These are phyloP conservation scores for Slavum lentiscoides DNA, from an alignment of 2,888 invertebrate genomes.

Conservation along the genomic window DNA sequence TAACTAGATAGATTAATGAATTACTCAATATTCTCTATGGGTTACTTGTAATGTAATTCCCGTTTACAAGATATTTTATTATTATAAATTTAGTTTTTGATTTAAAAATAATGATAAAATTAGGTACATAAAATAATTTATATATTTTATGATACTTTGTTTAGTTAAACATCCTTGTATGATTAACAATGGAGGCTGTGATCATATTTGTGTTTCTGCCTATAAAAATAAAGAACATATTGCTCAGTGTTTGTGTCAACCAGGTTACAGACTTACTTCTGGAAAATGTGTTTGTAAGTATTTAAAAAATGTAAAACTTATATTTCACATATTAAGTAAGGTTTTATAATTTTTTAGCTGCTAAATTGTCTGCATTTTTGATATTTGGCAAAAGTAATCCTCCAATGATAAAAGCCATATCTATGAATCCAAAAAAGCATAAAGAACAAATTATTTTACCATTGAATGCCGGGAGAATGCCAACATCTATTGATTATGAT, in stretches of 20 bases:
- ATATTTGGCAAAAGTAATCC: constrained; percentile 70
- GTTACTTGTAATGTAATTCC: too few relatives aligned
- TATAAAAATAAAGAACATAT: constrained; percentile 60
- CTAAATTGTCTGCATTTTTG: constrained; percentile 66
- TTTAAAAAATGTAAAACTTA: constrained; percentile 12
- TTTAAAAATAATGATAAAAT: too few relatives aligned
- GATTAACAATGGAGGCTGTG: constrained; percentile 70
- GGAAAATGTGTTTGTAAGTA: constrained; percentile 68
- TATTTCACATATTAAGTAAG: constrained; percentile 35
- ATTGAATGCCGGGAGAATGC: constrained; percentile 69
- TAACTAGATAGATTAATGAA: too few relatives aligned
- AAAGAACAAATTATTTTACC: constrained; percentile 69
- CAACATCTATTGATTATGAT: constrained; percentile 73
- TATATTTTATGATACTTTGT: constrained; percentile 44
- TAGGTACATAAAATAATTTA: too few relatives aligned
- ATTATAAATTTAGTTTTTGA: too few relatives aligned
- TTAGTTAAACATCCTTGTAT: constrained; percentile 69
- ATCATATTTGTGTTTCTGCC: constrained; percentile 75
- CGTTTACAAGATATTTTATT: too few relatives aligned
- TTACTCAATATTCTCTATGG: too few relatives aligned
- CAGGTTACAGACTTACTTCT: constrained; percentile 69
- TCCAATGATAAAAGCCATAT: constrained; percentile 72
- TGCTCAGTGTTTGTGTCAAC: constrained; percentile 72
- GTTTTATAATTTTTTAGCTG: constrained; percentile 60
- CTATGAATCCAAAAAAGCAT: constrained; percentile 58